Percentiles rank a stretch among this genome's conserved stretches.
Conservation (phyloP, 2,797 vertebrate species). For the Heliangelus exortis region DNA sequence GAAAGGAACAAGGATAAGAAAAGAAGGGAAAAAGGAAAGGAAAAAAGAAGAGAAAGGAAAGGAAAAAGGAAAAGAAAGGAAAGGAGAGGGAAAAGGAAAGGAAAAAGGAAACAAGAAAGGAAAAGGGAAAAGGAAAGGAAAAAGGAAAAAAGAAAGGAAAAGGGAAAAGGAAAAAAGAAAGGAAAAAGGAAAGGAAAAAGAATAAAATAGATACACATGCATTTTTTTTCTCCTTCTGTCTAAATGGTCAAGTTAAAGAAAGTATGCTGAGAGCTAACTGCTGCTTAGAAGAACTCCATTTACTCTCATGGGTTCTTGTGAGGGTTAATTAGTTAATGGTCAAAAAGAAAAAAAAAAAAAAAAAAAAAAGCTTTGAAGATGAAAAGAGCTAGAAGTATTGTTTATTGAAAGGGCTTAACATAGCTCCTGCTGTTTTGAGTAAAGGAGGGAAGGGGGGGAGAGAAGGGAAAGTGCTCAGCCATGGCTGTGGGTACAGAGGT, state of each 20-base stretch:
- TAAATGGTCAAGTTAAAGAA: neutral
- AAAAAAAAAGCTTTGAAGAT: neutral
- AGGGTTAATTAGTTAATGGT: neutral
- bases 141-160: too few species aligned
- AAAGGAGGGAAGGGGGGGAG: neutral
- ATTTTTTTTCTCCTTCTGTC: neutral
- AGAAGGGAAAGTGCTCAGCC: neutral
- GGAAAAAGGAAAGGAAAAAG: neutral
- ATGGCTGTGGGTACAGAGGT: fast-evolving
- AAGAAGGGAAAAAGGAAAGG: too few species aligned
- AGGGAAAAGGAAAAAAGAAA: too few species aligned
- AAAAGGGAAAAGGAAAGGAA: too few species aligned
- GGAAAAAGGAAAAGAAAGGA: too few species aligned
- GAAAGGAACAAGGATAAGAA: too few species aligned
- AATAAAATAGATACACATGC: neutral
- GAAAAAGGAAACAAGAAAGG: too few species aligned
- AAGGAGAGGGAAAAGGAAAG: too few species aligned
- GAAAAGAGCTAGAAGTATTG: neutral
- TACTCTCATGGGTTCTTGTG: neutral
- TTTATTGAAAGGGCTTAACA: neutral
- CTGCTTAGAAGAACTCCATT: neutral
- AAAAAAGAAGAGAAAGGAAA: too few species aligned
- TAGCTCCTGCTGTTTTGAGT: neutral
- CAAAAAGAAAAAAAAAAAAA: neutral
- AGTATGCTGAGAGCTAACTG: neutral